Percentiles rank a stretch among this genome's conserved stretches.
Conservation (phyloP, 2,113 vertebrate genomes). For the Thermophis baileyi region DNA sequence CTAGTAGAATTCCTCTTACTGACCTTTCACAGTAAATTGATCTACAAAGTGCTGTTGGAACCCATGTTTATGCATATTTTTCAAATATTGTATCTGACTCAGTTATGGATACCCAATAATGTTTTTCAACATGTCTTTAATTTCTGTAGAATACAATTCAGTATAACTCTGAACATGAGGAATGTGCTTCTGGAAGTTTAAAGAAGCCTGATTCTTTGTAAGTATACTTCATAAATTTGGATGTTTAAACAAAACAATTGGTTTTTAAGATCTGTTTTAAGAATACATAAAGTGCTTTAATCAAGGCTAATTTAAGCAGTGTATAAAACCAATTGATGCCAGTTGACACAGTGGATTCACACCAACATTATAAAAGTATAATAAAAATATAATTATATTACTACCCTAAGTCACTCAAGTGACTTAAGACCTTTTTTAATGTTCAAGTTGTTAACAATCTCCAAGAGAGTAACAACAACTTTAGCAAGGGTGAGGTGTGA, state of each 20-base stretch:
- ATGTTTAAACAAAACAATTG: not conserved
- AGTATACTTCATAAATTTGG: constrained; percentile 45
- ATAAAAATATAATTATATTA: not conserved
- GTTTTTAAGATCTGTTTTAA: not conserved
- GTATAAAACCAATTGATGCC: not conserved
- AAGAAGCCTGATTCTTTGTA: constrained; percentile 41
- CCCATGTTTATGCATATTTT: not conserved
- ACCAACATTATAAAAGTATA: not conserved
- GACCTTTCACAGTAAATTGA: not conserved
- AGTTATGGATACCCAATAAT: not conserved
- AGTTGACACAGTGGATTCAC: not conserved
- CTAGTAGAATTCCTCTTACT: not conserved
- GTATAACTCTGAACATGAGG: constrained; percentile 28
- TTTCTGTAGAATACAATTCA: constrained; percentile 54
- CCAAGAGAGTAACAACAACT: not conserved
- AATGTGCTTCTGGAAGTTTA: not conserved
- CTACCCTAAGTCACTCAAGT: not conserved
- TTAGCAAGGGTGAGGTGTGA: not conserved
- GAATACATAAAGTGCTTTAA: not conserved
- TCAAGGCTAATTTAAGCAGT: not conserved
- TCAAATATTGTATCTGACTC: not conserved
- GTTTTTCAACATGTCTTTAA: constrained; percentile 7
- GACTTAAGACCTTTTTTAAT: not conserved
- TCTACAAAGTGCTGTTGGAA: not conserved
- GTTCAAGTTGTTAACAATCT: not conserved